Conservation (phyloP, 37 sponge, comb jelly and placozoan genomes). For the Chondrilla cf. caribensis region DNA sequence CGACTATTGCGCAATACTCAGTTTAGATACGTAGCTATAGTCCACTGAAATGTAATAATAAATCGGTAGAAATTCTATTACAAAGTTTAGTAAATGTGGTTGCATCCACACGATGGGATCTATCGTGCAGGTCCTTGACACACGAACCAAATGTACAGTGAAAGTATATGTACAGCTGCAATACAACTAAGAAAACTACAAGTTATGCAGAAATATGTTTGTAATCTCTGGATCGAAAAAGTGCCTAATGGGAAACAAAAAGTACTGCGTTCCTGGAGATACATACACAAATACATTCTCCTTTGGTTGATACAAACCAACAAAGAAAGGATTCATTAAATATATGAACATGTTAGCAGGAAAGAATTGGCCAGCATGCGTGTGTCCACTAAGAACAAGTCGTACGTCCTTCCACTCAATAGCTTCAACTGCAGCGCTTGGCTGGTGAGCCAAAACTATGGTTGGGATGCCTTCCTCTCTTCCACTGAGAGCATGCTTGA, state of each 20-base stretch:
- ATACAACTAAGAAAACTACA: neutral
- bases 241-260: conserved; percentile 62
- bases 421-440: conserved; percentile 75
- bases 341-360: conserved; percentile 62
- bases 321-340: conserved; percentile 79
- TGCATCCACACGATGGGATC: too few relatives aligned
- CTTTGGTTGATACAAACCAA: conserved; percentile 77
- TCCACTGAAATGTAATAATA: too few relatives aligned
- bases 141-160: too few relatives aligned
- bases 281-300: conserved; percentile 79
- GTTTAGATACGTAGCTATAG: too few relatives aligned
- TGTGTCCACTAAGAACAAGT: conserved; percentile 85
- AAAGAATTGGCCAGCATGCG: conserved; percentile 89
- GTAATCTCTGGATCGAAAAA: conserved; percentile 70
- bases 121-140: too few relatives aligned
- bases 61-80: too few relatives aligned
- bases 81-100: too few relatives aligned
- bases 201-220: conserved; percentile 32
- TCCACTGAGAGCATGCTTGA: conserved; percentile 64
- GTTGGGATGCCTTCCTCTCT: conserved; percentile 64
- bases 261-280: conserved; percentile 62
- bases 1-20: too few relatives aligned
- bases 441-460: conserved; percentile 89
- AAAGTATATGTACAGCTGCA: too few relatives aligned
- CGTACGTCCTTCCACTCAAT: conserved; percentile 67